Conservation (phyloP, 2,797 vertebrate genomes). For the Sylvilagus floridanus region DNA sequence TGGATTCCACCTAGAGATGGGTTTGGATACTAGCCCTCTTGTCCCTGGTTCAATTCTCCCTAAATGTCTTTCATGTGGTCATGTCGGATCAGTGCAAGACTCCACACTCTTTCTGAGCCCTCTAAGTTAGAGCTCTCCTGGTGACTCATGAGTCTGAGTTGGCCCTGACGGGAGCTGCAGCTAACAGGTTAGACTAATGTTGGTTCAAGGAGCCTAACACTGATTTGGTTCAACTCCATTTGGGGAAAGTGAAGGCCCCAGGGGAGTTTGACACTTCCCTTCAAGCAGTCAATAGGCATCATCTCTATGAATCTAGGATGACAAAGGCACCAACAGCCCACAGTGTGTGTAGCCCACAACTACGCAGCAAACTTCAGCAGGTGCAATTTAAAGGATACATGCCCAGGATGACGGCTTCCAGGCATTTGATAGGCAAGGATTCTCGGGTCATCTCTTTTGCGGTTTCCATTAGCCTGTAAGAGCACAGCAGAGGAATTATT, state of each 20-base stretch:
- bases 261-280: not conserved
- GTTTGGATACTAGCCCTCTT: not conserved
- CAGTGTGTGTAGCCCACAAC: not conserved
- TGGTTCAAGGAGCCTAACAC: not conserved
- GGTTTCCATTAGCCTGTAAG: conserved; percentile 96
- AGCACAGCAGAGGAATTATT: conserved; percentile 58
- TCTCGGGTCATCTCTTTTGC: conserved; percentile 98
- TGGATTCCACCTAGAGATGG: not conserved
- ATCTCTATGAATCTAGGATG: not conserved
- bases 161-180: not conserved
- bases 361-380: not conserved
- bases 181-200: not conserved
- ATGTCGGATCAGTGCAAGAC: not conserved
- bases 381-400: conserved; percentile 94
- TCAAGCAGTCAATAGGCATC: not conserved
- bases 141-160: not conserved
- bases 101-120: not conserved
- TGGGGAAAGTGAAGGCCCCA: not conserved
- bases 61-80: not conserved
- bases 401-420: conserved; percentile 98
- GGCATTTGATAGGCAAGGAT: conserved; percentile 98
- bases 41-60: not conserved
- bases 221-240: not conserved
- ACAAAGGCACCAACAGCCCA: not conserved
- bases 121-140: not conserved